Base-by-base conservation (phyloP, 2,113 vertebrate genomes). In the Microcebus jonahi region DNA sequence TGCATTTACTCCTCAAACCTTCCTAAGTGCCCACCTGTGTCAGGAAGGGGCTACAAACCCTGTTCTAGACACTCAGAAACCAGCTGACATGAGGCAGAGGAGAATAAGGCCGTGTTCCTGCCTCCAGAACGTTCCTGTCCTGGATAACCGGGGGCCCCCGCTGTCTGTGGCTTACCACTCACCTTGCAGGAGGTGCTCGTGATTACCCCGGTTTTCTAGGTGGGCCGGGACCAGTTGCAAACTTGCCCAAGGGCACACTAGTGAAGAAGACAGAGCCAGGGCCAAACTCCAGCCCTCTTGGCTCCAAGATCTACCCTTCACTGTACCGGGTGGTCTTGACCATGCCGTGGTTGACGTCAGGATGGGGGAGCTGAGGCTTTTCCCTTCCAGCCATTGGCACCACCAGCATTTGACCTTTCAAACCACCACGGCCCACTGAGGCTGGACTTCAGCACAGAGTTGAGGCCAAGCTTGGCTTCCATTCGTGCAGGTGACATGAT, bases 341-440 rank as follows among this genome's bases (percentile, higher is more conserved):
- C 2, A 6, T 20, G 1, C 31, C 14, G 12, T 21, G 71, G 36
- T 85, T 25, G 59, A 42, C 5, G 34, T 89, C 75, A 50, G 14
- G 42, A 1, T 8, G 2, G 27, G 23, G n/a, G 21, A 11, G 27
- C 61, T 4, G 2, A 0, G 0, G 2, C 34, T 70, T 71, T 57
- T 57, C 9, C 67, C n/a, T 36, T 34, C 10, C 17, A 57, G 20
- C 57, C 11, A 6, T 10, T 1, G n/a, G n/a, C n/a, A n/a, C n/a
- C n/a, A 5, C 10, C 10, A 21, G 79, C n/a, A 55, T 27, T 20
- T 45, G 34, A 50, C 45, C 68, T 93, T 65, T 34, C 17, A 4
- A 20, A 45, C 0, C 9, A 23, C 42, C 0, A 0, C 8, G 65
- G 83, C 31, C 34, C 8, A 0, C 2, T 12, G 20, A 27, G 59